A percentile compares a stretch with the other conserved stretches of the same genome.
Evolutionary conservation across 2,888 invertebrate genomes (phyloP).

Genomic region (Galeruca laticollis): DNA sequence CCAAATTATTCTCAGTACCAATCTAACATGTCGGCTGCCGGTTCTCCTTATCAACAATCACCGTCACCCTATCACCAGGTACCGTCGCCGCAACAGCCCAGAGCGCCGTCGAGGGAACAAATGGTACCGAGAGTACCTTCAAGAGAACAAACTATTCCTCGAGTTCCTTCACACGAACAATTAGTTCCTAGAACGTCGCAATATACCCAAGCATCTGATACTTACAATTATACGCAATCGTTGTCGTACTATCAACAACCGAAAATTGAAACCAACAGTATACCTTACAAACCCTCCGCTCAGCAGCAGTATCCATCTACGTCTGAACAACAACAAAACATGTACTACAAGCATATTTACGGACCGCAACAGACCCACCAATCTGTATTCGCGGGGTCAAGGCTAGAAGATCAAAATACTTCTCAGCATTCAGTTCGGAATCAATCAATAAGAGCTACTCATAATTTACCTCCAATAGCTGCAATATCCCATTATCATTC

Average conservation of each 20-base stretch:
- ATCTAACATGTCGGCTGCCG: conserved; percentile 46
- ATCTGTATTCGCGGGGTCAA: conserved; percentile 40
- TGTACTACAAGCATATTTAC: conserved; percentile 49
- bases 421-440: conserved; percentile 30
- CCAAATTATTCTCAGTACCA: conserved; percentile 53
- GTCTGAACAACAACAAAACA: conserved; percentile 34
- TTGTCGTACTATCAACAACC: conserved; percentile 56
- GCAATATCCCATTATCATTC: conserved; percentile 68
- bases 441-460: conserved; percentile 62
- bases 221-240: conserved; percentile 49
- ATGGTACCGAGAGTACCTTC: conserved; percentile 45
- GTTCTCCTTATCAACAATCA: conserved; percentile 46
- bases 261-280: conserved; percentile 48
- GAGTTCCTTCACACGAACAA: conserved; percentile 44
- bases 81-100: conserved; percentile 40
- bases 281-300: conserved; percentile 44
- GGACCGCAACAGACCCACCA: conserved; percentile 43
- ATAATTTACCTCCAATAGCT: conserved; percentile 70
- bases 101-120: conserved; percentile 48
- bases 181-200: conserved; percentile 47
- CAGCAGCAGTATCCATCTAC: conserved; percentile 39
- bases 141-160: conserved; percentile 43
- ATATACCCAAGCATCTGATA: conserved; percentile 45
- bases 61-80: conserved; percentile 45
- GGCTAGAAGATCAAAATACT: conserved; percentile 42